Percentiles rank a stretch among this genome's conserved stretches.
Evolutionary conservation across 2,888 invertebrate genomes (phyloP).

Genomic region (Drymonia ruficornis): DNA sequence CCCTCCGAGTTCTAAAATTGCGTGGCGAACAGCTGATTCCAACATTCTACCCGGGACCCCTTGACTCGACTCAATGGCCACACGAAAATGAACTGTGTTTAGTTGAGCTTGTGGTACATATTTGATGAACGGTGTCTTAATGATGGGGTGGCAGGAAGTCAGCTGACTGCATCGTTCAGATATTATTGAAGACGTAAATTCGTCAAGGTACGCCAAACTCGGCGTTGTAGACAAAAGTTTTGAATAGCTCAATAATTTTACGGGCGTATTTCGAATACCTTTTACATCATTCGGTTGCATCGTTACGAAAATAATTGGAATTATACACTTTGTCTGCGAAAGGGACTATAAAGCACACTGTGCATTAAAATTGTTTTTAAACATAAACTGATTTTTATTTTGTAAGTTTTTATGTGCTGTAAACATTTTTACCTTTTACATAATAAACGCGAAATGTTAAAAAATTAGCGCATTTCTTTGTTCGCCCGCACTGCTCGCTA

Average conservation of each 20-base stretch:
- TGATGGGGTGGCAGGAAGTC: constrained; percentile 42
- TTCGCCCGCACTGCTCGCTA: too few relatives aligned
- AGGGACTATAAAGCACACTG: constrained; percentile 11
- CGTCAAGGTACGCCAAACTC: constrained; percentile 25
- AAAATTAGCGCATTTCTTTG: too few relatives aligned
- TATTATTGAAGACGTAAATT: constrained; percentile 39
- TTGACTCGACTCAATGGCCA: constrained; percentile 10
- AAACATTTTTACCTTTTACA: too few relatives aligned
- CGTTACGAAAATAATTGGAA: constrained; percentile 27
- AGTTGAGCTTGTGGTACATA: neutral
- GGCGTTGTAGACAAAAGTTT: constrained; percentile 29
- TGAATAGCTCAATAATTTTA: constrained; percentile 40
- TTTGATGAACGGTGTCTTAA: constrained; percentile 13
- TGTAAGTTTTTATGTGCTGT: too few relatives aligned
- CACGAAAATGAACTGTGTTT: neutral
- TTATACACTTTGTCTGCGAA: constrained; percentile 27
- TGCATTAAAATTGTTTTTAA: constrained; percentile 8
- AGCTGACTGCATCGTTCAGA: constrained; percentile 44
- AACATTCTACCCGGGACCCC: constrained; percentile 35
- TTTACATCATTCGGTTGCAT: constrained; percentile 21
- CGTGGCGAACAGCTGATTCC: constrained; percentile 44
- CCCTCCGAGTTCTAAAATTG: constrained; percentile 31
- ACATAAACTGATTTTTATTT: too few relatives aligned
- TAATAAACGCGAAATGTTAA: too few relatives aligned
- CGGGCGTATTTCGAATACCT: constrained; percentile 31